Conservation (phyloP, 1,140 invertebrate genomes). For the Platyura marginata region DNA sequence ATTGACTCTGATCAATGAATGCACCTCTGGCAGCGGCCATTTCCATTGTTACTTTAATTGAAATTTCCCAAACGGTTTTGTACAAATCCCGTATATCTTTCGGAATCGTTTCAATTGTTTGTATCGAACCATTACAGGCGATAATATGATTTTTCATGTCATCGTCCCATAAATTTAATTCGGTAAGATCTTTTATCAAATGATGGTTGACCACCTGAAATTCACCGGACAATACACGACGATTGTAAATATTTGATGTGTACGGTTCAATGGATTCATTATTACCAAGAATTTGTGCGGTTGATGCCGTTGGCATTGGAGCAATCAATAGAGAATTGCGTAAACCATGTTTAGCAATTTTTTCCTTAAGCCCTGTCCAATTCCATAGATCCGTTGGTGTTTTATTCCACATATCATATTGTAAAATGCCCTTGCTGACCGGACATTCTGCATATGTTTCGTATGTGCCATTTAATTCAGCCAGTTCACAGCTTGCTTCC, state of each 20-base stretch:
- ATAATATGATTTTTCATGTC: conserved; percentile 46
- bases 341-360: conserved; percentile 42
- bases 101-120: conserved; percentile 38
- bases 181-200: conserved; percentile 43
- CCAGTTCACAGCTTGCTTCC: conserved; percentile 46
- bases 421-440: conserved; percentile 45
- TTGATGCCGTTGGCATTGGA: conserved; percentile 62
- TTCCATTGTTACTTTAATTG: conserved; percentile 43
- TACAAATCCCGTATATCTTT: conserved; percentile 43
- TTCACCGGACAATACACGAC: conserved; percentile 49
- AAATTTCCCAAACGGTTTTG: conserved; percentile 61
- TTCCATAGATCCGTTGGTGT: conserved; percentile 36
- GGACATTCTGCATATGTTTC: conserved; percentile 45
- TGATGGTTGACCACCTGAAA: conserved; percentile 58
- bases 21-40: conserved; percentile 70
- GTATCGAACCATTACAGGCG: conserved; percentile 41
- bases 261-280: conserved; percentile 58
- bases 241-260: conserved; percentile 49
- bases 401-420: conserved; percentile 54
- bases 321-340: conserved; percentile 48
- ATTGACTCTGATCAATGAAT: conserved; percentile 97
- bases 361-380: conserved; percentile 35
- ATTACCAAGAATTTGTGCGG: conserved; percentile 50
- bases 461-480: conserved; percentile 38
- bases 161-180: conserved; percentile 40